Evolutionary conservation across 2,113 vertebrate genomes (phyloP).

Genomic region (Dasyornis broadbenti): DNA sequence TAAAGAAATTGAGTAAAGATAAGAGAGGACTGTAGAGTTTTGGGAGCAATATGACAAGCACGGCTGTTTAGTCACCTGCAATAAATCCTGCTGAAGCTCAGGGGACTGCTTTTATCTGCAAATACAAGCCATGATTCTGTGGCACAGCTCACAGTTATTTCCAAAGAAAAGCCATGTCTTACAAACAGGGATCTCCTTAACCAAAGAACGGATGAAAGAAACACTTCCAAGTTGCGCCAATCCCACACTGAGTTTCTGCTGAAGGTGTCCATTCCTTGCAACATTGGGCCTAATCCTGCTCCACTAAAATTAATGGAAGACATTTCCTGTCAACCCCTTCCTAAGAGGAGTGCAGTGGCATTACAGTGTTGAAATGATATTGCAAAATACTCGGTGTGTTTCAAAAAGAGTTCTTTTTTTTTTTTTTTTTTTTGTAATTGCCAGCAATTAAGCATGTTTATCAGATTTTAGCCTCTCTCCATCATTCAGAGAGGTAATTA

Average conservation of each 20-base stretch:
- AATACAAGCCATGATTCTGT: not conserved
- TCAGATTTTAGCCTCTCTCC: constrained; percentile 49
- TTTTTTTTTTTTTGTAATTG: constrained; percentile 24
- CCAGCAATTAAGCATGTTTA: constrained; percentile 41
- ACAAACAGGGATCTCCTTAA: not conserved
- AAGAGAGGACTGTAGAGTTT: not conserved
- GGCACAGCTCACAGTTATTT: not conserved
- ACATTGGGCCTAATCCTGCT: not conserved
- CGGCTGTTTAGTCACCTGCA: not conserved
- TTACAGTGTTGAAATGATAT: not conserved
- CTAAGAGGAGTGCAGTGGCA: not conserved
- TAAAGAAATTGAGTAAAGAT: not conserved
- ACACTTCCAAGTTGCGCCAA: not conserved
- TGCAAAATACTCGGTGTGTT: not conserved
- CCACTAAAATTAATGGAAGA: not conserved
- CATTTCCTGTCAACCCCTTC: not conserved
- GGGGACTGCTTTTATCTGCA: not conserved
- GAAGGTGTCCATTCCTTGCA: not conserved
- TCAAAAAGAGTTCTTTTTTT: not conserved
- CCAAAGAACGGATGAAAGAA: not conserved
- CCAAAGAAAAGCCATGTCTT: not conserved
- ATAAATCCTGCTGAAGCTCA: not conserved
- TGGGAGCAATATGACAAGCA: not conserved
- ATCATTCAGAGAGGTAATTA: constrained; percentile 47
- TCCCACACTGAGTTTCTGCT: not conserved